These are phyloP conservation scores for Blastobasis adustella DNA, from an alignment of 2,888 invertebrate genomes.

Conservation along the genomic window DNA sequence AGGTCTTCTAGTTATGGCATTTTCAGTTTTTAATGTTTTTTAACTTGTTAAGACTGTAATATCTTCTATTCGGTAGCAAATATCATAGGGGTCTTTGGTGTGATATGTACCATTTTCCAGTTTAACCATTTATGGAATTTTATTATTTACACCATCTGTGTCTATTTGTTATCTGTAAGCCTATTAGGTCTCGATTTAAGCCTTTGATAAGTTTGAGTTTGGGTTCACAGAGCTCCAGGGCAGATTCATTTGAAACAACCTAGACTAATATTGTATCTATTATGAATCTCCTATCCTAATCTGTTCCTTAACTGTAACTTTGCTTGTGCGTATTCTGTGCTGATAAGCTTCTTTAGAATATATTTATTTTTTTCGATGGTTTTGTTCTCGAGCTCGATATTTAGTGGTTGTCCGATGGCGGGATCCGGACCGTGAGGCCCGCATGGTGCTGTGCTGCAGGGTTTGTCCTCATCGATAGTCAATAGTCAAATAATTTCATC, in stretches of 20 bases:
- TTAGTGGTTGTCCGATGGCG: conserved; percentile 45
- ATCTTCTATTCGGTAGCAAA: conserved; percentile 28
- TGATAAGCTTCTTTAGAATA: too few species aligned
- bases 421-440: conserved; percentile 38
- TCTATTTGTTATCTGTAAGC: conserved; percentile 26
- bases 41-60: conserved; percentile 47
- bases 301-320: too few species aligned
- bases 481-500: too few species aligned
- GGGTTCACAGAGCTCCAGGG: conserved; percentile 40
- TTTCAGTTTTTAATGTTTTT: conserved; percentile 34
- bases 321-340: too few species aligned
- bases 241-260: conserved; percentile 23
- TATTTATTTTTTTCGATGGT: conserved; percentile 18
- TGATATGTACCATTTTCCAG: conserved; percentile 30
- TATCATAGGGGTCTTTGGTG: conserved; percentile 30
- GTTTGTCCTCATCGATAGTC: too few species aligned
- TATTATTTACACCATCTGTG: conserved; percentile 21
- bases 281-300: too few species aligned
- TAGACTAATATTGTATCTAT: too few species aligned
- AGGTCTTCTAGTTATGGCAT: conserved; percentile 34
- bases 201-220: conserved; percentile 45
- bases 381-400: conserved; percentile 40
- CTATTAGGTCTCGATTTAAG: conserved; percentile 35
- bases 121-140: conserved; percentile 19
- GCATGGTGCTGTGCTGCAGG: conserved; percentile 35